A percentile compares a stretch with the other conserved stretches of the same genome.
Evolutionary conservation across 2,797 vertebrate species (phyloP).

Genomic region (Mormyrops attenuatus): DNA sequence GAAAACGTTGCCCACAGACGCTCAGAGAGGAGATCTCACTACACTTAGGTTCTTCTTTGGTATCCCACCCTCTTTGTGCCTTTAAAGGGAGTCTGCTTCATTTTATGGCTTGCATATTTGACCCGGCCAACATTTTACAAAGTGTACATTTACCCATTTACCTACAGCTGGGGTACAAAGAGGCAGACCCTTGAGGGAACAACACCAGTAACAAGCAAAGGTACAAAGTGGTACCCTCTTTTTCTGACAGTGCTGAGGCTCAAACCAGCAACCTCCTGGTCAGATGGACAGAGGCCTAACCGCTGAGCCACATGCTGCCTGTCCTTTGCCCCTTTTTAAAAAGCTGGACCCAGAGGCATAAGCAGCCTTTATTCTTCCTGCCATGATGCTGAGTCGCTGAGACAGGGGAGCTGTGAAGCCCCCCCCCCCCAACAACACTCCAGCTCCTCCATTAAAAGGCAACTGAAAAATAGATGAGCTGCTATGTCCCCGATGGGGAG

Average conservation of each 20-base stretch:
- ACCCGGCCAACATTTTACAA: not conserved
- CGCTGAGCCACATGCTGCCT: not conserved
- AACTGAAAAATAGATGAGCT: conserved; percentile 49
- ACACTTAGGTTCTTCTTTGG: not conserved
- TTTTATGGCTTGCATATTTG: not conserved
- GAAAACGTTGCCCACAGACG: not conserved
- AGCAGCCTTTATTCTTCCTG: not conserved
- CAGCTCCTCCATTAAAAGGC: conserved; percentile 50
- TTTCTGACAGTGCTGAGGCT: not conserved
- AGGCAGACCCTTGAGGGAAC: not conserved
- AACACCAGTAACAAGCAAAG: not conserved
- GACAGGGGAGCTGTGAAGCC: not conserved
- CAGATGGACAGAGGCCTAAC: not conserved
- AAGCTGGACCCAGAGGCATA: not conserved
- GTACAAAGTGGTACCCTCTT: not conserved
- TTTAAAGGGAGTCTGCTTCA: not conserved
- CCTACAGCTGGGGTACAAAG: not conserved
- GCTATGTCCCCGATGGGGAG: conserved; percentile 7
- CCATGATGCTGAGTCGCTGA: not conserved
- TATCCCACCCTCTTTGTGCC: not conserved
- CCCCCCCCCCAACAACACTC: not conserved
- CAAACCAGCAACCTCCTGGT: not conserved
- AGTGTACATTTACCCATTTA: not conserved
- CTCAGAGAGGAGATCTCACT: not conserved
- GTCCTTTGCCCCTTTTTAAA: not conserved